Conservation (phyloP, 2,113 vertebrate species). For the Merops nubicus region DNA sequence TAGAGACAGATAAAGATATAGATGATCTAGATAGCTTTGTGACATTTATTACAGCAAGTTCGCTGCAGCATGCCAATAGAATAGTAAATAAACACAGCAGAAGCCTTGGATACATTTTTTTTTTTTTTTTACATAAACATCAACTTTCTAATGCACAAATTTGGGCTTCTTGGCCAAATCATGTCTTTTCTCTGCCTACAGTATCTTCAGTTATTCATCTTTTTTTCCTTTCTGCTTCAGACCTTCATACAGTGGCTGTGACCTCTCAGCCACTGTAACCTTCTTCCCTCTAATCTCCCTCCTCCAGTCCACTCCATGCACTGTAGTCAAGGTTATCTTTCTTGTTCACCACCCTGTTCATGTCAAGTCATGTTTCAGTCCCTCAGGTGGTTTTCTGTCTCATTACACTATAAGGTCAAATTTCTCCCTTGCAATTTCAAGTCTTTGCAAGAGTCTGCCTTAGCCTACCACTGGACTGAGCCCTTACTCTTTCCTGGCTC, state of each 20-base stretch:
- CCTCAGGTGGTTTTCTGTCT: neutral
- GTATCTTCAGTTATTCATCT: neutral
- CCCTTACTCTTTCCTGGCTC: neutral
- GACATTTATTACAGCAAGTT: neutral
- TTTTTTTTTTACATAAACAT: neutral
- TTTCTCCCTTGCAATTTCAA: conserved; percentile 5
- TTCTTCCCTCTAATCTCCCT: neutral
- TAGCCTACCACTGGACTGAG: neutral
- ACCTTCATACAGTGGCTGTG: neutral
- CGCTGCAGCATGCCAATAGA: neutral
- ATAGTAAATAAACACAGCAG: neutral
- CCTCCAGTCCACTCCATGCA: neutral
- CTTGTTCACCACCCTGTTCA: neutral
- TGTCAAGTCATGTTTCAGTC: neutral
- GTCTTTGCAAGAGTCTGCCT: neutral
- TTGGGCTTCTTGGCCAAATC: neutral
- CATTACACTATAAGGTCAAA: conserved; percentile 4
- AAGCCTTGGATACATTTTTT: neutral
- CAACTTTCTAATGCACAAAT: neutral
- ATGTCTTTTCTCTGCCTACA: neutral
- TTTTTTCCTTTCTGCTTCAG: neutral
- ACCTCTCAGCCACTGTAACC: neutral
- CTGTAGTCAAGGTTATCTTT: neutral
- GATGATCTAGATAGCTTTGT: neutral
- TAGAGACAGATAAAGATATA: neutral